Percentiles rank a stretch among this genome's conserved stretches.
Evolutionary conservation across 2,113 vertebrate genomes (phyloP).

Genomic region (Crypturellus undulatus): DNA sequence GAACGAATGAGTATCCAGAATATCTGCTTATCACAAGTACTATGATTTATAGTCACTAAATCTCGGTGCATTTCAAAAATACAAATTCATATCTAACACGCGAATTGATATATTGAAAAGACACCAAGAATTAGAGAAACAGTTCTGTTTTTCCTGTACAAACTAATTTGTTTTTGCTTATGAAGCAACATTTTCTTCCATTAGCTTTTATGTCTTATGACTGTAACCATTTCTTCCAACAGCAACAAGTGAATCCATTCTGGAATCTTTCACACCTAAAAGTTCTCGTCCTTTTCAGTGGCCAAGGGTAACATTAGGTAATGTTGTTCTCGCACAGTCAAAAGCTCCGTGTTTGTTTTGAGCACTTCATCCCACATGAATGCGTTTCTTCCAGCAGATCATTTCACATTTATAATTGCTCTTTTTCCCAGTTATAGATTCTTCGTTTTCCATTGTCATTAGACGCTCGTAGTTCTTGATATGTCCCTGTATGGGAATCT

Average conservation of each 20-base stretch:
- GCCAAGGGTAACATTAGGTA: conserved; percentile 85
- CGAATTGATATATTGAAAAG: conserved; percentile 15
- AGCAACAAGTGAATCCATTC: conserved; percentile 77
- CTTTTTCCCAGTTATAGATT: conserved; percentile 32
- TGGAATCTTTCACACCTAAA: conserved; percentile 81
- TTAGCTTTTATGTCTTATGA: conserved; percentile 60
- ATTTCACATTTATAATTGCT: conserved; percentile 56
- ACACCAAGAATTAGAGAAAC: conserved; percentile 1
- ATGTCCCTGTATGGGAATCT: background rate
- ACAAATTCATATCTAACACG: conserved; percentile 21
- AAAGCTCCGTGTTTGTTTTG: conserved; percentile 62
- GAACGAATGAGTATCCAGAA: background rate
- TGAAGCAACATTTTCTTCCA: conserved; percentile 59
- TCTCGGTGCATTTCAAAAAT: background rate
- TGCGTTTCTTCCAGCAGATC: conserved; percentile 56
- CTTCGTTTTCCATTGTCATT: background rate
- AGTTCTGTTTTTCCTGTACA: conserved; percentile 25
- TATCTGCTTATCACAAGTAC: background rate
- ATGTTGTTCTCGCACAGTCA: conserved; percentile 74
- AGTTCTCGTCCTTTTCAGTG: conserved; percentile 77
- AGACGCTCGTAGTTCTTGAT: background rate
- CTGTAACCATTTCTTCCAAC: conserved; percentile 81
- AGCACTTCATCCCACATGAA: conserved; percentile 65
- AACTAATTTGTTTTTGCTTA: conserved; percentile 43
- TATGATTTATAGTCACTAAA: background rate